Base-by-base conservation (phyloP, 1,140 invertebrate species). In the Drosophila mauritiana region DNA sequence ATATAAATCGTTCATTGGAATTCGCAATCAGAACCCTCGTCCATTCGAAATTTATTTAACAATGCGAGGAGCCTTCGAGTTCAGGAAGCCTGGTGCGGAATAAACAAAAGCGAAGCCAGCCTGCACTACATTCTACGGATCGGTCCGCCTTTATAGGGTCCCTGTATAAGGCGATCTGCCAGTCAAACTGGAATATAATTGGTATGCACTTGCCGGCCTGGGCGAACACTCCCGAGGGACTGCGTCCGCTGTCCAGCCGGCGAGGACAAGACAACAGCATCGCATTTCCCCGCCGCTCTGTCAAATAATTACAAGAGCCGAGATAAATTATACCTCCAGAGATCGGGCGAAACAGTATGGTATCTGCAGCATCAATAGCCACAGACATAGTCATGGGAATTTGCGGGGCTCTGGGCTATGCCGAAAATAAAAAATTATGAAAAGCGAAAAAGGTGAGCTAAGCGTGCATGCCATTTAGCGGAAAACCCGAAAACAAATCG, bases 41-140 rank as follows among this genome's bases (percentile, higher is more conserved):
- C 58, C 64, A 78, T 78, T 64, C 75, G 70, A 81, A 81, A 80
- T 80, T 81, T 68, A 80, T 80, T 81, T 77, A 52, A 73, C 78
- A 68, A 61, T 59, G 74, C 46, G 25, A 22, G 7, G 31, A 39
- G 68, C 55, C 43, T 48, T 36, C 17, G 46, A 63, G 57, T 45
- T 63, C 46, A 46, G 36, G 62, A 65, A 13, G 42, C 25, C 57
- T 65, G 62, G 40, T 36, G 37, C n/a, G 36, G 56, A 58, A 67
- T 68, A 45, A 69, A 70, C 64, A 46, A 48, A 70, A 70, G 65
- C 17, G 17, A 27, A 25, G 52, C 22, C 59, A 57, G 8, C 59
- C 51, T 45, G 53, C 52, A 57, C 34, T 75, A 53, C 73, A 67
- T 73, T 57, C 72, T 52, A 39, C 20, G 20, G 74, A 68, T 40